Percentiles rank a stretch among this genome's conserved stretches.
These are phyloP conservation scores for Conomelus anceps DNA, from an alignment of 2,888 invertebrate species.

Conservation along the genomic window DNA sequence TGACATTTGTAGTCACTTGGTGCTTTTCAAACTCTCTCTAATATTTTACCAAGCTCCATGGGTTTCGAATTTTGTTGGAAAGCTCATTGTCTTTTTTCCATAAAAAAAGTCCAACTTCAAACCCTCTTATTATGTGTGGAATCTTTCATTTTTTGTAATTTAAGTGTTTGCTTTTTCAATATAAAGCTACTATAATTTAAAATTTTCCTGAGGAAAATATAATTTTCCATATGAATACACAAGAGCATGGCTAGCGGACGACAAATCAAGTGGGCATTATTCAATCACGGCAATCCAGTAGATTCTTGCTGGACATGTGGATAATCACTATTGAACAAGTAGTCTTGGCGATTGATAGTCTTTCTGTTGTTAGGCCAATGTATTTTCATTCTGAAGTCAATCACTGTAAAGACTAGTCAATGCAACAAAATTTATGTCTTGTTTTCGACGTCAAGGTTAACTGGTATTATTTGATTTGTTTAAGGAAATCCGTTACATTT, in stretches of 20 bases:
- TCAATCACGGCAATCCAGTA: background rate
- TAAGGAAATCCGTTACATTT: background rate
- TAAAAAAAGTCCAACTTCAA: too few species aligned
- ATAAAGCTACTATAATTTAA: too few species aligned
- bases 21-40: too few species aligned
- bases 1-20: too few species aligned
- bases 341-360: background rate
- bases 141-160: too few species aligned
- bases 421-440: background rate
- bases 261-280: background rate
- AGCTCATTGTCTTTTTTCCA: too few species aligned
- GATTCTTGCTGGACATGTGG: background rate
- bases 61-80: too few species aligned
- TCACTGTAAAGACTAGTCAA: background rate
- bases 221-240: background rate
- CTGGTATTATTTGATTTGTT: background rate
- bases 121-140: too few species aligned
- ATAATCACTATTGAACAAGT: background rate
- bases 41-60: too few species aligned
- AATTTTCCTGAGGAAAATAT: background rate
- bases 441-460: background rate
- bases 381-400: background rate
- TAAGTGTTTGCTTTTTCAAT: too few species aligned
- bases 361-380: background rate
- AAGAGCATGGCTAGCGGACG: background rate